Evolutionary conservation across 1,140 invertebrate species (phyloP), one percentile per base, ranked within the genome.

Genomic region (Pissodes strobi): DNA sequence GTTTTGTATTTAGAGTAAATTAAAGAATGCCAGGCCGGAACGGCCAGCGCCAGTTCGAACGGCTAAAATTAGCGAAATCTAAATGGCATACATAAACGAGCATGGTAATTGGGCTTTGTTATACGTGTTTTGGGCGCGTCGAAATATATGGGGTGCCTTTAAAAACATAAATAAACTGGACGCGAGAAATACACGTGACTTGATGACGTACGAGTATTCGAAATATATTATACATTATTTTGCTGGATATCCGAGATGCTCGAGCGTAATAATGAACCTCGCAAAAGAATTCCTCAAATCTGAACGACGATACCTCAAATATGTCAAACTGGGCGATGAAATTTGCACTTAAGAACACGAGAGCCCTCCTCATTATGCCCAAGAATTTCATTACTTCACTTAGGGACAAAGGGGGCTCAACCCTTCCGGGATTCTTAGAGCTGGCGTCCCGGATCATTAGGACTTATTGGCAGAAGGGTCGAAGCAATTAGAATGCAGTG

Each of bases 1-100:
- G 58, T 61, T 61, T 61, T 41, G 46, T 61, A 61, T 61, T 61
- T 61, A 22, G 46, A 61, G 45, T 61, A 61, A 61, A 61, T 61
- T 61, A 61, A 61, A 61, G 58, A 61, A 34, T 37, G 56, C 56
- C 45, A 57, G 8, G 15, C 25, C 18, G 9, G 19, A 23, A 48
- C 18, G 17, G 49, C 49, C 13, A 30, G 27, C n/a, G 1, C 49
- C 22, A 23, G 22, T 3, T 21, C 25, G 49, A 48, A 59, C 30
- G 46, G 13, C 34, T 61, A 51, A 61, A 61, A 61, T 61, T 61
- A 61, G 58, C 46, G 19, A 51, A 61, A 41, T 61, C 37, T 17
- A 39, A 61, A 61, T 61, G 58, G 48, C 45, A 46, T 51, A 61
- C 27, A 61, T 25, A 39, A 61, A 61, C 39, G 58, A 17, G 19